These are phyloP conservation scores for Malurus cyaneus DNA, from an alignment of 2,113 vertebrate genomes.

Conservation along the genomic window DNA sequence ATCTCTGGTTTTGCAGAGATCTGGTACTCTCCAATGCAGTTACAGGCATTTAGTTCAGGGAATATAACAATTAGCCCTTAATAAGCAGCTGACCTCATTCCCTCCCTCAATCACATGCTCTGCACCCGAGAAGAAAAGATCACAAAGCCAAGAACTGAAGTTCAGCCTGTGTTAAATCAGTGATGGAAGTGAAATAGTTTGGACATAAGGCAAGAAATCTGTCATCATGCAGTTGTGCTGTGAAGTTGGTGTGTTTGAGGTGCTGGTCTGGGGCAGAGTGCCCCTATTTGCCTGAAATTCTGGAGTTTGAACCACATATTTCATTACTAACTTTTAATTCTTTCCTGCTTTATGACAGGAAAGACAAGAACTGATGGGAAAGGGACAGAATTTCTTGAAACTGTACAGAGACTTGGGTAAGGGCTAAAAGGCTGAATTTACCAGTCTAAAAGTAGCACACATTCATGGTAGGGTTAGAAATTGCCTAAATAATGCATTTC, in stretches of 20 bases:
- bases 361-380: not conserved
- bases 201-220: not conserved
- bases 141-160: not conserved
- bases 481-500: not conserved
- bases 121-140: not conserved
- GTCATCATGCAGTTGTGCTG: not conserved
- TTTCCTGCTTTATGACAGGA: not conserved
- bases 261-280: not conserved
- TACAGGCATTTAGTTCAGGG: not conserved
- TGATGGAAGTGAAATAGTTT: not conserved
- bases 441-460: not conserved
- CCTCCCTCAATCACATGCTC: not conserved
- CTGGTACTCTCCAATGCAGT: not conserved
- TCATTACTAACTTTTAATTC: not conserved
- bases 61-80: not conserved
- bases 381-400: not conserved
- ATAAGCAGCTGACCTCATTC: conserved; percentile 23
- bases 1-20: not conserved
- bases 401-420: not conserved
- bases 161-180: not conserved
- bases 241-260: not conserved
- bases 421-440: not conserved
- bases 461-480: not conserved
- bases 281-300: not conserved
- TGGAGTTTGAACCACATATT: not conserved